phyloP scores from a whole-genome alignment of 2,113 vertebrate genomes.

The Corapipo altera region DNA sequence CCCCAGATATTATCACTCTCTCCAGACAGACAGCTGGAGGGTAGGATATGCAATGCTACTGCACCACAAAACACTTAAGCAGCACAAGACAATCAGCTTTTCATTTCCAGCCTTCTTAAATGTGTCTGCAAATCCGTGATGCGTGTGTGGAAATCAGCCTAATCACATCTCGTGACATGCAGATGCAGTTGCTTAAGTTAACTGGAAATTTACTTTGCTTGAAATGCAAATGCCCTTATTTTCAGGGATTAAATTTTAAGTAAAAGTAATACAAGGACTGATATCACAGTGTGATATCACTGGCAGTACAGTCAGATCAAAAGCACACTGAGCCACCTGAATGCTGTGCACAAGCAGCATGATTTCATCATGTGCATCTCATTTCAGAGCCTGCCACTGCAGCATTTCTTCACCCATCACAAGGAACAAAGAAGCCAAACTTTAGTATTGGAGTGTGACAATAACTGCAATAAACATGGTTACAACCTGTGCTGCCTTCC shows the following conservation, averaged over 20 bases:
- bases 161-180: not conserved
- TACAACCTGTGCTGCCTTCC: constrained; percentile 55
- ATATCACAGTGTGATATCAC: not conserved
- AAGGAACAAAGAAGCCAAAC: constrained; percentile 48
- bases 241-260: not conserved
- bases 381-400: constrained; percentile 77
- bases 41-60: not conserved
- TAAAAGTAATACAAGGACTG: not conserved
- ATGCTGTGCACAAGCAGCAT: not conserved
- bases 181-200: not conserved
- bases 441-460: constrained; percentile 75
- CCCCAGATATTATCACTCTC: not conserved
- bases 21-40: not conserved
- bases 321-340: not conserved
- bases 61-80: not conserved
- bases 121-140: not conserved
- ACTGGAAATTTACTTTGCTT: not conserved
- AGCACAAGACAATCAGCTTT: constrained; percentile 13
- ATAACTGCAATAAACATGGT: constrained; percentile 62
- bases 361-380: not conserved
- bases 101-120: not conserved
- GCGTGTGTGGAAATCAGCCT: not conserved
- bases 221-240: not conserved
- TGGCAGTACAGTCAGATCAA: not conserved
- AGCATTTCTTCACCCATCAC: constrained; percentile 72